Base-by-base conservation (phyloP, 2,113 vertebrate species). In the Tetraodon nigroviridis region DNA sequence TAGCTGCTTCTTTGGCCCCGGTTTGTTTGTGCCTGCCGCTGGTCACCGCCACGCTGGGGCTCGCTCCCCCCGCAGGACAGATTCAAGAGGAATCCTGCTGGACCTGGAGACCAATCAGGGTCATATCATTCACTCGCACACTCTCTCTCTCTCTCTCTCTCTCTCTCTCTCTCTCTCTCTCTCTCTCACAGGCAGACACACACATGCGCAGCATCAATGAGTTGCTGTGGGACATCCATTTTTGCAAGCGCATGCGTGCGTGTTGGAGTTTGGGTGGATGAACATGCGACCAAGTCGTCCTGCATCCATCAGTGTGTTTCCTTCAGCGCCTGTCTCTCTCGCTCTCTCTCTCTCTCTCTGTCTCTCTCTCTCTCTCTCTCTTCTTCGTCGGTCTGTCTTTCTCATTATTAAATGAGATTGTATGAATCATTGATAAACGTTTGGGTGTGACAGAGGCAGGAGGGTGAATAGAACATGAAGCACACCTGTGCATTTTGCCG, bases 361-460 rank as follows among this genome's bases (percentile, higher is more conserved):
- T 24, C 24, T 24, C 24, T 24, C 24, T 24, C 24, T 27, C 24
- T 27, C 2, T 27, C 24, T 27, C 2, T 37, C 32, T 27, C 27
- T 7, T 29, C 32, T 37, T 37, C 32, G 8, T 37, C 32, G 2
- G 32, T 11, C 32, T 37, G 10, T 37, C 32, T 8, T 37, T 37
- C 58, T 75, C 55, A 70, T 82, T 64, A 79, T 85, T 80, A 82
- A 83, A 82, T 68, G 54, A 74, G 61, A 66, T 69, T 22, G 64
- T 74, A 73, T 82, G 56, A 81, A 82, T 82, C 54, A 78, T 85
- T 84, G n/a, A 82, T 78, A 70, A 76, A 56, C 71, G 66, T 83
- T 86, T 70, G 78, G 75, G 63, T 67, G 71, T 66, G 66, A 76
- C 73, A 57, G 69, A 65, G 71, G 51, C 56, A 21, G 18, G 41